Evolutionary conservation across 2,888 invertebrate genomes (phyloP).

Genomic region (Drosophila neonasuta): DNA sequence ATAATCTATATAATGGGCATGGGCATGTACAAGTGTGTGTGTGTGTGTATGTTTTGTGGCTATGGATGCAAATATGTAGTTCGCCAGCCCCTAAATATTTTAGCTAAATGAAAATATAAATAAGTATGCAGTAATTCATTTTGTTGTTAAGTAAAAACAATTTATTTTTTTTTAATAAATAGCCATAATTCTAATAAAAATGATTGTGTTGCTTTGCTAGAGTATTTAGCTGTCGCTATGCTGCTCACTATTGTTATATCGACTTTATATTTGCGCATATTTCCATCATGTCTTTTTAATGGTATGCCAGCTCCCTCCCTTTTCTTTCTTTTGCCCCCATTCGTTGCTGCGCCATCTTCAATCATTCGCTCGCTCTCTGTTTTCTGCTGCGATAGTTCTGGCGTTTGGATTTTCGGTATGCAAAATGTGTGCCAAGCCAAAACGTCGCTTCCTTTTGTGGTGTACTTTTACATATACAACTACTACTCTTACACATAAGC

Average conservation of each 20-base stretch:
- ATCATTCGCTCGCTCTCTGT: conserved; percentile 17
- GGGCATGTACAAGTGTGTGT: neutral
- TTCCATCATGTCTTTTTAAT: conserved; percentile 49
- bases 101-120: neutral
- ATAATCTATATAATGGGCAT: conserved; percentile 14
- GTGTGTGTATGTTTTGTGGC: neutral
- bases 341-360: conserved; percentile 25
- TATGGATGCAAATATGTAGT: neutral
- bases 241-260: neutral
- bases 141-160: too few species aligned
- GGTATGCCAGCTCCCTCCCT: conserved; percentile 29
- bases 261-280: conserved; percentile 41
- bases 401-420: conserved; percentile 65
- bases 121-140: too few species aligned
- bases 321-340: neutral
- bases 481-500: neutral
- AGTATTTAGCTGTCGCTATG: conserved; percentile 12
- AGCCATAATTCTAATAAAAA: too few species aligned
- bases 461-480: neutral
- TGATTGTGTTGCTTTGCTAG: neutral
- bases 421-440: conserved; percentile 73
- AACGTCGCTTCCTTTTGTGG: conserved; percentile 51
- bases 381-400: conserved; percentile 53
- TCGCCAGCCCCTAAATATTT: neutral
- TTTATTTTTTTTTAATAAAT: too few species aligned